phyloP scores from a whole-genome alignment of 2,113 vertebrate genomes.

The Cebidichthys violaceus region DNA sequence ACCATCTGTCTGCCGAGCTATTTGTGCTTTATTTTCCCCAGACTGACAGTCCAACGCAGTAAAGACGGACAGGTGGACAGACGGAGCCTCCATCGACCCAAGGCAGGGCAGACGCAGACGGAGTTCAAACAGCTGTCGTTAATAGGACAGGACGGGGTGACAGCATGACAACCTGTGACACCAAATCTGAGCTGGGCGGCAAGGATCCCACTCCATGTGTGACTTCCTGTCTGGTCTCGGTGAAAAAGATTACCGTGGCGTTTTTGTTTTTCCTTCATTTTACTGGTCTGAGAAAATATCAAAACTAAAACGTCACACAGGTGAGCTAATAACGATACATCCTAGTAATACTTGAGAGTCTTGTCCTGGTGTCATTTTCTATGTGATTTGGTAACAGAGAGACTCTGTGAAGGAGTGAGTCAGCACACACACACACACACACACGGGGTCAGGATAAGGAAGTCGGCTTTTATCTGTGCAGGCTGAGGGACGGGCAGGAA shows the following conservation, averaged over 20 bases:
- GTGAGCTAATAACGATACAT: not conserved
- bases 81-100: conserved; percentile 34
- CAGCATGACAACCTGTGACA: conserved; percentile 44
- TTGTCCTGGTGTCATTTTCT: not conserved
- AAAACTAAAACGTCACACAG: not conserved
- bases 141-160: conserved; percentile 35
- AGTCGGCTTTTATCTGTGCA: conserved; percentile 20
- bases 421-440: conserved; percentile 49
- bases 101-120: conserved; percentile 28
- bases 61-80: conserved; percentile 32
- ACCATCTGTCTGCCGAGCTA: not conserved
- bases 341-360: no score
- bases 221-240: not conserved
- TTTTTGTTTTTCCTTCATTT: conserved; percentile 1
- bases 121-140: conserved; percentile 42
- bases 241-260: not conserved
- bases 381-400: conserved; percentile 24
- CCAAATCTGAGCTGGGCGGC: conserved; percentile 8
- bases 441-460: conserved; percentile 27
- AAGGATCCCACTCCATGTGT: not conserved
- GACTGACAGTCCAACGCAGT: conserved; percentile 3
- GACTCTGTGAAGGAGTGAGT: conserved; percentile 41
- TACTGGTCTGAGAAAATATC: not conserved
- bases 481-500: conserved; percentile 30
- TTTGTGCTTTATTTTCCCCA: conserved; percentile 20